Evolutionary conservation across 2,888 invertebrate genomes (phyloP), one percentile per base, ranked within the genome.

Genomic region (Eristalis intricaria): DNA sequence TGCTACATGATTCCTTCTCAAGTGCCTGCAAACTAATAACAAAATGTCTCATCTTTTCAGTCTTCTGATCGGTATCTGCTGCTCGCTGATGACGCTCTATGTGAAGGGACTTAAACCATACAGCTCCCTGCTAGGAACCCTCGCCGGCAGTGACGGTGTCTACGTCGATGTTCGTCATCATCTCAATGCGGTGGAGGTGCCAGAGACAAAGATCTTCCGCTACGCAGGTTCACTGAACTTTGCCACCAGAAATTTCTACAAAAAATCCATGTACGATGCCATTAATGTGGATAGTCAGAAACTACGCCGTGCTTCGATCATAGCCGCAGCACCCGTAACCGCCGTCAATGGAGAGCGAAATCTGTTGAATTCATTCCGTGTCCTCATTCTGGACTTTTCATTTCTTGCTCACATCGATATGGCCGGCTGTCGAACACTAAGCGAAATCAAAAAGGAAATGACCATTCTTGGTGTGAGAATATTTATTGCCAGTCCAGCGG

Each of bases 161-260:
- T 96, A 96, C 91, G 93, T 96, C 88, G 95, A 96, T 89, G 92
- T 94, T 13, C 94, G 93, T 79, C 94, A 95, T 91, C 96, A 96
- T 90, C 94, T 94, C 90, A 94, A 94, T 95, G 95, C 95, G 2
- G 92, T 93, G 76, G 95, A 96, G 91, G 92, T 96, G 71, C 94
- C 94, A 0, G 95, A 95, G 56, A 93, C 96, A 1, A 95, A 95
- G 91, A 96, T 96, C 77, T 95, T 96, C 91, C 95, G 95, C 89
- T 96, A 96, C 89, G 93, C 94, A 73, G 96, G 96, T 1, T 95
- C 95, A 8, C 92, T 96, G 8, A 96, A 96, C 91, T 96, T 96
- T 91, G 95, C 95, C 1, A 95, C 95, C 11, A 93, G 94, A 65
- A 93, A 93, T 80, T 94, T 94, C 88, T 95, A 95, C 89, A 95